Conservation (phyloP, 2,113 vertebrate genomes). For the Neomonachus schauinslandi region DNA sequence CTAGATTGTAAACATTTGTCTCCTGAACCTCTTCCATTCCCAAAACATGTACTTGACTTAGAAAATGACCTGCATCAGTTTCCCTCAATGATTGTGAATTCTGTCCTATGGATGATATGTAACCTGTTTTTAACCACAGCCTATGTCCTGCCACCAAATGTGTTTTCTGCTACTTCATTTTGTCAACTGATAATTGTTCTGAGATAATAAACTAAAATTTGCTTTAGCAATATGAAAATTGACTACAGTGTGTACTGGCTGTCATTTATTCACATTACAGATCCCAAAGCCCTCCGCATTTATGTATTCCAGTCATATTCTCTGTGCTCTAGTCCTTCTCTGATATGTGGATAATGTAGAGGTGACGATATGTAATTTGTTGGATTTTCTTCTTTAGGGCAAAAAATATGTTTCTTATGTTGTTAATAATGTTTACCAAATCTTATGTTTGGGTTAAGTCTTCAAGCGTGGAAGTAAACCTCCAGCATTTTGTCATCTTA, state of each 20-base stretch:
- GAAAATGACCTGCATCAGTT: not conserved
- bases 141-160: not conserved
- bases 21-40: not conserved
- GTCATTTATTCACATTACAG: not conserved
- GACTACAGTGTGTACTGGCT: not conserved
- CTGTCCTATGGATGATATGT: not conserved
- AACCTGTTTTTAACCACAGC: conserved; percentile 20
- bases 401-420: conserved; percentile 34
- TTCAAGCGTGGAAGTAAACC: conserved; percentile 44
- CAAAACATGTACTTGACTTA: not conserved
- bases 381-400: conserved; percentile 50
- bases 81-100: not conserved
- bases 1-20: not conserved
- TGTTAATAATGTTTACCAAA: not conserved
- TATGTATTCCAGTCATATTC: not conserved
- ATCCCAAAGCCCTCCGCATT: not conserved
- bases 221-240: not conserved
- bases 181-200: conserved; percentile 38
- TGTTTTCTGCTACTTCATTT: not conserved
- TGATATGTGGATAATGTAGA: conserved; percentile 4
- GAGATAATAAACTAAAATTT: conserved; percentile 38
- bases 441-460: conserved; percentile 22
- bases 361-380: conserved; percentile 39
- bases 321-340: not conserved
- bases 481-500: conserved; percentile 34